These are phyloP conservation scores for Coleophora deauratella DNA, from an alignment of 2,888 invertebrate species.

Conservation along the genomic window DNA sequence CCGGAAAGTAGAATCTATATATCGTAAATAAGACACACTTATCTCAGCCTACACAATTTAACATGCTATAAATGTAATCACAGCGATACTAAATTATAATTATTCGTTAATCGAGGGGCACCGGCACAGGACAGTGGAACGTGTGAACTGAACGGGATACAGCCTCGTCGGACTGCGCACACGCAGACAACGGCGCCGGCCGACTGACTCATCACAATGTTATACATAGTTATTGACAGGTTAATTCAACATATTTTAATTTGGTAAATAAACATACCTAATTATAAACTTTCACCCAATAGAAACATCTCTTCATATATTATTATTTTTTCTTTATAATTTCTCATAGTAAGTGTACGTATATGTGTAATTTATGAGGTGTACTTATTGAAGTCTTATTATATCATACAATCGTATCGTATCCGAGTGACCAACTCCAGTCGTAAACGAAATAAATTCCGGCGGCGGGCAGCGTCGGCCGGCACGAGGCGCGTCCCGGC, in stretches of 20 bases:
- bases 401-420: conserved; percentile 35
- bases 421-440: conserved; percentile 68
- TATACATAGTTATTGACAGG: conserved; percentile 33
- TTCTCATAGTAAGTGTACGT: conserved; percentile 54
- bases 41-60: conserved; percentile 51
- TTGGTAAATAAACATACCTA: conserved; percentile 67
- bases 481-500: conserved; percentile 22
- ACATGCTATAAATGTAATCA: conserved; percentile 68
- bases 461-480: conserved; percentile 28
- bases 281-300: conserved; percentile 63
- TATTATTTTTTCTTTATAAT: conserved; percentile 60
- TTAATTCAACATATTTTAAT: conserved; percentile 51
- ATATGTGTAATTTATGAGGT: conserved; percentile 54
- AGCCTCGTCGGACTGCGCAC: conserved; percentile 57
- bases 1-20: conserved; percentile 35
- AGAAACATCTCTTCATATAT: conserved; percentile 67
- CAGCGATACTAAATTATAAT: conserved; percentile 67
- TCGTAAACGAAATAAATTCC: conserved; percentile 49
- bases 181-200: conserved; percentile 46
- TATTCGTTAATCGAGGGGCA: conserved; percentile 45
- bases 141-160: conserved; percentile 52
- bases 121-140: conserved; percentile 55
- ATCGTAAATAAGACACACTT: conserved; percentile 45
- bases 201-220: conserved; percentile 27
- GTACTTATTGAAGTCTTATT: conserved; percentile 60